A percentile compares a stretch with the other conserved stretches of the same genome.
These are phyloP conservation scores for Pampus argenteus DNA, from an alignment of 2,797 vertebrate species.

Conservation along the genomic window DNA sequence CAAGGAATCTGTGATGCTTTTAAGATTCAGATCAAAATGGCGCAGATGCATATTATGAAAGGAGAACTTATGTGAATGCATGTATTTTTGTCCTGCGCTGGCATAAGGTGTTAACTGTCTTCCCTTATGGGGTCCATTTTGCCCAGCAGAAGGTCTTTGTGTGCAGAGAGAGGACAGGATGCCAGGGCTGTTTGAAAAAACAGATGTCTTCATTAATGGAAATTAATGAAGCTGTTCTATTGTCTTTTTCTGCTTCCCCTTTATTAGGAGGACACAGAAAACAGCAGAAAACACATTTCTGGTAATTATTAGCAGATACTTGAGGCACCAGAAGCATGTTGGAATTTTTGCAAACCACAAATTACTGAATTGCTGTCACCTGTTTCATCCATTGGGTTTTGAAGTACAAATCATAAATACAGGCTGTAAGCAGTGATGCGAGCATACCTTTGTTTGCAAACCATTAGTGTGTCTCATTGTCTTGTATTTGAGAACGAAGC, in stretches of 20 bases:
- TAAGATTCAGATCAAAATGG: constrained; percentile 7
- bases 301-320: constrained; percentile 64
- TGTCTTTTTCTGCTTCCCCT: constrained; percentile 57
- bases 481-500: constrained; percentile 40
- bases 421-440: not conserved
- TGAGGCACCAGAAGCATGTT: constrained; percentile 15
- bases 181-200: constrained; percentile 49
- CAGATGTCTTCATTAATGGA: constrained; percentile 72
- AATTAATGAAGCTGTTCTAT: constrained; percentile 60
- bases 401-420: constrained; percentile 6
- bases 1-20: constrained; percentile 3
- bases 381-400: constrained; percentile 37
- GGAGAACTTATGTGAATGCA: constrained; percentile 12
- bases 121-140: constrained; percentile 40
- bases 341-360: constrained; percentile 20
- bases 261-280: constrained; percentile 46
- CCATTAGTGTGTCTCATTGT: constrained; percentile 46
- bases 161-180: constrained; percentile 20
- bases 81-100: constrained; percentile 1
- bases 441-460: not conserved
- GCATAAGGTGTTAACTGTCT: constrained; percentile 62
- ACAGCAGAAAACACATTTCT: constrained; percentile 63
- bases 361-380: constrained; percentile 37
- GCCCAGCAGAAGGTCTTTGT: constrained; percentile 61
- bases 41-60: constrained; percentile 14